Conservation (phyloP, 2,113 vertebrate species). For the Nibea coibor region DNA sequence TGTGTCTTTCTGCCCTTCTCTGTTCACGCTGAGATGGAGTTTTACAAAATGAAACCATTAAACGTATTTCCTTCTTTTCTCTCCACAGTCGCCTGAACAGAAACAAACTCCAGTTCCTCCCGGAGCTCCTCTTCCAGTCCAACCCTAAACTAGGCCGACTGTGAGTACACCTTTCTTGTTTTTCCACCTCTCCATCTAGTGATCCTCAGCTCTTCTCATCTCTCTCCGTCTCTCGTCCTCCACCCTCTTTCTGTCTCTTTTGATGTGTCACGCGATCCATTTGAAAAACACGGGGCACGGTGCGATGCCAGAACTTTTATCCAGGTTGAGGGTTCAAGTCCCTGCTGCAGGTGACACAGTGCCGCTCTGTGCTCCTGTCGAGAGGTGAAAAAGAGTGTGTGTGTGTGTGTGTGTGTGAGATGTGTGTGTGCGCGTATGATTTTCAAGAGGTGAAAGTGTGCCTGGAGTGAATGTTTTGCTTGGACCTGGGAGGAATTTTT, state of each 20-base stretch:
- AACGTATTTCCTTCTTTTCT: conserved; percentile 35
- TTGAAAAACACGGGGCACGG: conserved; percentile 64
- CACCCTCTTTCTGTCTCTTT: conserved; percentile 41
- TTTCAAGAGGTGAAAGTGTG: conserved; percentile 74
- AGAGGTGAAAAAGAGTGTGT: conserved; percentile 54
- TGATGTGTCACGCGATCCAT: conserved; percentile 70
- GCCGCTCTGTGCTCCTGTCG: conserved; percentile 65
- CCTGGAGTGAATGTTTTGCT: conserved; percentile 78
- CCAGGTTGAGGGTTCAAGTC: conserved; percentile 67
- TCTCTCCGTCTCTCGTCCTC: conserved; percentile 8
- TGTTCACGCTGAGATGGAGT: not conserved
- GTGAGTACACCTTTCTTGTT: conserved; percentile 87
- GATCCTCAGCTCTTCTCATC: not conserved
- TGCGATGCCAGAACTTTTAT: conserved; percentile 51
- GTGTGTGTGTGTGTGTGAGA: conserved; percentile 18
- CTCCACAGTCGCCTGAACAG: conserved; percentile 93
- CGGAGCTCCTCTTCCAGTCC: conserved; percentile 97
- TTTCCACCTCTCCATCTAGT: conserved; percentile 20
- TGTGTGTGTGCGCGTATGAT: conserved; percentile 15
- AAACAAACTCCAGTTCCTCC: conserved; percentile 96
- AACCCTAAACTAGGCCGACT: conserved; percentile 95
- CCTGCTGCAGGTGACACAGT: conserved; percentile 66
- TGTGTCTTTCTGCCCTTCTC: not conserved
- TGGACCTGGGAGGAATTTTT: conserved; percentile 76
- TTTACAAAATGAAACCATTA: not conserved